Conservation (phyloP, 1,140 invertebrate species). For the Lithobius niger region DNA sequence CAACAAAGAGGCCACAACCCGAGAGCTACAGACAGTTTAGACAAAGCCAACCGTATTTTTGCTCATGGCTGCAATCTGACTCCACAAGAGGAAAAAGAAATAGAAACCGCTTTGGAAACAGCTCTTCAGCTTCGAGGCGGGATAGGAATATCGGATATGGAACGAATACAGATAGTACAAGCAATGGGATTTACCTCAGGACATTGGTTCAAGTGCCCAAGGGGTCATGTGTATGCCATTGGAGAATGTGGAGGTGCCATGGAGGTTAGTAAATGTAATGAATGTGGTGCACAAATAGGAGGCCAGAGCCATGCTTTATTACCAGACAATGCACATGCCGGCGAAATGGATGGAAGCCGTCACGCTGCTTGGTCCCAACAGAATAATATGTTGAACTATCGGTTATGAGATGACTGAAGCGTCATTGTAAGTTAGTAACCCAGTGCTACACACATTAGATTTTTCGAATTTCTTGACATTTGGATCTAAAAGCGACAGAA, state of each 20-base stretch:
- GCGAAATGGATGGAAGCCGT: constrained; percentile 12
- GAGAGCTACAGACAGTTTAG: background rate
- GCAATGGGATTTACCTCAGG: constrained; percentile 45
- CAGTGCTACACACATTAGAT: no score
- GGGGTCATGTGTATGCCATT: constrained; percentile 56
- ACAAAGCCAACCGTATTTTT: background rate
- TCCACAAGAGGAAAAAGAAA: background rate
- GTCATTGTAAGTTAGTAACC: no score
- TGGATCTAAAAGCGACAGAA: no score
- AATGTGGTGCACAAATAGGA: constrained; percentile 47
- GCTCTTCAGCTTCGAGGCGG: constrained; percentile 7
- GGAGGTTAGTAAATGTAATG: constrained; percentile 41
- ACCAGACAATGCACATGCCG: constrained; percentile 37
- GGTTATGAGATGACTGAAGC: no score
- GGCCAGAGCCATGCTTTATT: constrained; percentile 41
- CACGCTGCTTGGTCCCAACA: background rate
- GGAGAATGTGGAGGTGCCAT: constrained; percentile 56
- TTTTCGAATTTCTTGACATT: no score
- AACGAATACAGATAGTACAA: constrained; percentile 42
- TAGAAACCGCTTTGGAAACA: background rate
- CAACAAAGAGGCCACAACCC: no score
- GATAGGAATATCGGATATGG: constrained; percentile 37
- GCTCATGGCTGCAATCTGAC: background rate
- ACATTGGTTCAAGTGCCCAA: constrained; percentile 60
- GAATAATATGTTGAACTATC: background rate